Percentiles rank a stretch among this genome's conserved stretches.
These are phyloP conservation scores for Pyrocephalus nanus DNA, from an alignment of 2,797 vertebrate species.

Conservation along the genomic window DNA sequence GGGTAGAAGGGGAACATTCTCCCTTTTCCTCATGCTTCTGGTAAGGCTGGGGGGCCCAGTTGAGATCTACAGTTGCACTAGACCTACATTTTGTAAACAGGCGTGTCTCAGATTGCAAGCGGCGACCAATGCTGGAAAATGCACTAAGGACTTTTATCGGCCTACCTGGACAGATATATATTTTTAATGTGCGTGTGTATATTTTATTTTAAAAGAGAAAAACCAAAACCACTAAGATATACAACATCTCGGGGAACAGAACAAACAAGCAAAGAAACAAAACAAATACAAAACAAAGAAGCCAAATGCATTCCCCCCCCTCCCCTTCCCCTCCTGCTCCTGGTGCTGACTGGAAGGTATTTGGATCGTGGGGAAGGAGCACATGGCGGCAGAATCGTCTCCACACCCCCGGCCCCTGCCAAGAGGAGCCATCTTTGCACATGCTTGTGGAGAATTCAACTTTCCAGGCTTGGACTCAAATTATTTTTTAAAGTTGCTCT, in stretches of 20 bases:
- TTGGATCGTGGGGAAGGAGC: conserved; percentile 28
- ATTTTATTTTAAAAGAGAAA: conserved; percentile 64
- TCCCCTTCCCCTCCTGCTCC: conserved; percentile 37
- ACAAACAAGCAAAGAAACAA: not conserved
- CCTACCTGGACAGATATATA: conserved; percentile 52
- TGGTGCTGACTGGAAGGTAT: conserved; percentile 63
- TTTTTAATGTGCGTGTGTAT: conserved; percentile 53
- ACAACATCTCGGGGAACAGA: conserved; percentile 65
- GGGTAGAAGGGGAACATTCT: not conserved
- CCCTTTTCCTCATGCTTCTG: not conserved
- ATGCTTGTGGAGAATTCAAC: conserved; percentile 55
- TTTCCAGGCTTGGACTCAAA: conserved; percentile 43
- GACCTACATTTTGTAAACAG: not conserved
- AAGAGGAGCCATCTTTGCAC: conserved; percentile 63
- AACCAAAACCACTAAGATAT: conserved; percentile 69
- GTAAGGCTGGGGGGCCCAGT: not conserved
- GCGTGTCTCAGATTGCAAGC: not conserved
- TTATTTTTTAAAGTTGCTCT: conserved; percentile 29
- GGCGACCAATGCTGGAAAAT: conserved; percentile 40
- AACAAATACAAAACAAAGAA: conserved; percentile 1
- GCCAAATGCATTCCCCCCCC: conserved; percentile 53
- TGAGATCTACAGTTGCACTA: conserved; percentile 21
- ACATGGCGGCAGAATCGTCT: not conserved
- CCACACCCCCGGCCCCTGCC: not conserved
- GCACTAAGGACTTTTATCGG: conserved; percentile 62